A percentile compares a stretch with the other conserved stretches of the same genome.
Evolutionary conservation across 2,797 vertebrate species (phyloP).

Genomic region (Hipposideros larvatus): DNA sequence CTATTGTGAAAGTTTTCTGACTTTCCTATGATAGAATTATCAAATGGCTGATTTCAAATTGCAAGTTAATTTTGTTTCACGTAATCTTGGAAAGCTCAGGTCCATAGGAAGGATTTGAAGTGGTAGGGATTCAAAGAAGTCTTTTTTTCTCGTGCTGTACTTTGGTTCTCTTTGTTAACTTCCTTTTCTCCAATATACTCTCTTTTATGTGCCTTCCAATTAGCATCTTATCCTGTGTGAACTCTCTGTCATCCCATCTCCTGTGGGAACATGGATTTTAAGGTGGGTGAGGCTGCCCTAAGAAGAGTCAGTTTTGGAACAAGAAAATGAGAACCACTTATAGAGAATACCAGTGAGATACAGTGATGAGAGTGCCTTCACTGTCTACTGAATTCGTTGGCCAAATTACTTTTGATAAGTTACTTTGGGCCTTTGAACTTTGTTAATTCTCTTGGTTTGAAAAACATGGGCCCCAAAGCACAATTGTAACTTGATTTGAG

Average conservation of each 20-base stretch:
- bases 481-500: neutral
- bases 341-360: neutral
- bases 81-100: neutral
- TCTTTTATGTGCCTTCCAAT: neutral
- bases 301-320: neutral
- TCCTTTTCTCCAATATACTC: fast-evolving
- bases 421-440: neutral
- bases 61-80: neutral
- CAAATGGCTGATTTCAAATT: neutral
- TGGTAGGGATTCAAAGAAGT: neutral
- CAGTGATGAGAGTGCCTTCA: neutral
- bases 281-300: neutral
- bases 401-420: neutral
- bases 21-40: neutral
- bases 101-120: neutral
- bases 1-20: neutral
- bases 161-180: neutral
- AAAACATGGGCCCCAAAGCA: neutral
- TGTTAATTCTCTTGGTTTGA: conserved; percentile 2
- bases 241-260: neutral
- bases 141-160: neutral
- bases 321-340: neutral
- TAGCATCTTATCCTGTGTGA: neutral
- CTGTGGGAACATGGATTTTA: neutral
- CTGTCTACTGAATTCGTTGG: neutral